phyloP scores from a whole-genome alignment of 2,797 vertebrate genomes.

The Xiphophorus birchmanni region DNA sequence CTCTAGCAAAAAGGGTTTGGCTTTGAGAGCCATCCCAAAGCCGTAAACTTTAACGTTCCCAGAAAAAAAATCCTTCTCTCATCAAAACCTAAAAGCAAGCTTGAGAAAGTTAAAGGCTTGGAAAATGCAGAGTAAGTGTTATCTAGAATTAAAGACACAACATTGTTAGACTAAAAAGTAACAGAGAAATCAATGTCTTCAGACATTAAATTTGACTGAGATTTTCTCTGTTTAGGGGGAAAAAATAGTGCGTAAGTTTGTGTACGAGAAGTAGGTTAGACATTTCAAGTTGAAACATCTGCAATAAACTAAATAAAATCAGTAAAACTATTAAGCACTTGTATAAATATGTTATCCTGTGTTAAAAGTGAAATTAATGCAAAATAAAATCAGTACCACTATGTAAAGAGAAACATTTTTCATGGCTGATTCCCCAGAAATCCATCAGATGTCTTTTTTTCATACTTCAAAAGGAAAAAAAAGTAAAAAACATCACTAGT shows the following conservation, averaged over 20 bases:
- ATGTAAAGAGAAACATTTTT: not conserved
- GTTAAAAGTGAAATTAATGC: not conserved
- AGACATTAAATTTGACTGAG: not conserved
- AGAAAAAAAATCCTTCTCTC: not conserved
- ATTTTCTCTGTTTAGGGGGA: not conserved
- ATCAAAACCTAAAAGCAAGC: not conserved
- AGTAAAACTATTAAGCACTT: not conserved
- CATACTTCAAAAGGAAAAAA: not conserved
- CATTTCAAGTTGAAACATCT: not conserved
- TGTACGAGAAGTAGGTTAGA: not conserved
- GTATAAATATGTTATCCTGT: not conserved
- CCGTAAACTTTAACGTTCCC: not conserved
- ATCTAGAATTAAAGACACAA: constrained; percentile 15
- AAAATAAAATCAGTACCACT: not conserved
- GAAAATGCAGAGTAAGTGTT: constrained; percentile 18
- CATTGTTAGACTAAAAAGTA: not conserved
- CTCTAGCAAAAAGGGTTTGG: not conserved
- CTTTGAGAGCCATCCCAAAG: not conserved
- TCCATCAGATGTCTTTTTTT: not conserved
- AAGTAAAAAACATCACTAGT: not conserved
- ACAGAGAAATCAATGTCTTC: not conserved
- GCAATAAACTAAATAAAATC: not conserved
- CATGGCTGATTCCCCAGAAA: not conserved
- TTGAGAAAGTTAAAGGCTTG: constrained; percentile 1
- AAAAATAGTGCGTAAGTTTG: not conserved